A percentile compares a stretch with the other conserved stretches of the same genome.
phyloP scores from a whole-genome alignment of 1,140 invertebrate genomes.

The Aphis gossypii region DNA sequence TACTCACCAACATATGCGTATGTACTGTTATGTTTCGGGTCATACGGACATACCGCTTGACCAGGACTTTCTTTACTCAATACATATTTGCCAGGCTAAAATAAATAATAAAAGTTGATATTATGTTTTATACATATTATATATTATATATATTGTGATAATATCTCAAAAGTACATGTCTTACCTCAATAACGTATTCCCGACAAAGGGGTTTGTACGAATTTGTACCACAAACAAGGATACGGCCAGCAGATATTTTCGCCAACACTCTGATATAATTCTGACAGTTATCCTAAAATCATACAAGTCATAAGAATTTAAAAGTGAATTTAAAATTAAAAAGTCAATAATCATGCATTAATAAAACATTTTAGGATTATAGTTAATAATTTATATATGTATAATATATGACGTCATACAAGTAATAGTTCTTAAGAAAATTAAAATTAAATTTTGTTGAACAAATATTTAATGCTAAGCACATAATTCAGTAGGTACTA shows the following conservation, averaged over 20 bases:
- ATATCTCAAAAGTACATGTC: background rate
- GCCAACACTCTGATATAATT: constrained; percentile 93
- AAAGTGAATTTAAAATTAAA: constrained; percentile 30
- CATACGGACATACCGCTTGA: constrained; percentile 88
- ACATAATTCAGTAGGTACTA: background rate
- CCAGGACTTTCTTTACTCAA: constrained; percentile 77
- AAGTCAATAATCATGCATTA: background rate
- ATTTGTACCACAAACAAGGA: constrained; percentile 95
- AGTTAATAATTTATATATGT: background rate
- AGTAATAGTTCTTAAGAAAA: background rate
- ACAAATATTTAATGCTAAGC: background rate
- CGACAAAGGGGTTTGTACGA: constrained; percentile 94
- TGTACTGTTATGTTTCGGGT: constrained; percentile 92
- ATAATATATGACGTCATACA: background rate
- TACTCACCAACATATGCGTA: constrained; percentile 73
- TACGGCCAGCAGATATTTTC: constrained; percentile 73
- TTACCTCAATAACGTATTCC: constrained; percentile 73
- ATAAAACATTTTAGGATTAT: background rate
- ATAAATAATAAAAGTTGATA: constrained; percentile 59
- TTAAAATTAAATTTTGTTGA: background rate
- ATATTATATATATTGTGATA: constrained; percentile 59
- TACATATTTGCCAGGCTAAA: constrained; percentile 61
- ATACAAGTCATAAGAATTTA: background rate
- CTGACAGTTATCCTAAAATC: constrained; percentile 82
- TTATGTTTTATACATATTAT: too few species aligned